These are phyloP conservation scores for Lagocephalus sceleratus DNA, from an alignment of 2,797 vertebrate genomes.

Conservation along the genomic window DNA sequence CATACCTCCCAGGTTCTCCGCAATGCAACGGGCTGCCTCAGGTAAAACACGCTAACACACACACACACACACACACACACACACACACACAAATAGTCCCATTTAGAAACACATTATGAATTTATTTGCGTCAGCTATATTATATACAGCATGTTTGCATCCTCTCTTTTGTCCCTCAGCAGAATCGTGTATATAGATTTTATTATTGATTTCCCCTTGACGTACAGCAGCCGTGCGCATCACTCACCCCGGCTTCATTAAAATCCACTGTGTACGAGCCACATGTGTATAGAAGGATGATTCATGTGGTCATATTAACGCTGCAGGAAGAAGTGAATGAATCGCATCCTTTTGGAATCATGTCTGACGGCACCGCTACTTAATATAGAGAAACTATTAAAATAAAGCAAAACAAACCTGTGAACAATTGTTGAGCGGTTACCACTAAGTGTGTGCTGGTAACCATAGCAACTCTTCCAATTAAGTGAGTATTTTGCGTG, in stretches of 20 bases:
- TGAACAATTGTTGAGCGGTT: constrained; percentile 18
- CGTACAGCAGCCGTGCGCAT: background rate
- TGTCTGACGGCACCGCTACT: constrained; percentile 22
- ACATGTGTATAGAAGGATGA: background rate
- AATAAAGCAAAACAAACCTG: constrained; percentile 17
- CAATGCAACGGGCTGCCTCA: constrained; percentile 98
- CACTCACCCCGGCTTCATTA: constrained; percentile 11
- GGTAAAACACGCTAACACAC: constrained; percentile 72
- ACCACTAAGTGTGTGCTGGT: constrained; percentile 36
- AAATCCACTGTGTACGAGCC: background rate
- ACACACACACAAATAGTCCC: background rate
- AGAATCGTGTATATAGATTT: background rate
- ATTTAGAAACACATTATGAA: too few species aligned
- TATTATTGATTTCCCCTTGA: constrained; percentile 12
- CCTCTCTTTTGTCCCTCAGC: constrained; percentile 1
- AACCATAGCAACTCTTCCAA: constrained; percentile 55
- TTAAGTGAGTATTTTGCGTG: constrained; percentile 31
- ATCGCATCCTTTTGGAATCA: constrained; percentile 7
- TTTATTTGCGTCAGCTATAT: background rate
- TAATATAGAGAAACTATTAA: too few species aligned
- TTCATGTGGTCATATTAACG: constrained; percentile 1
- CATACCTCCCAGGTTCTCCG: constrained; percentile 98
- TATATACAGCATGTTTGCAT: background rate
- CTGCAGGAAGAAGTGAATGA: constrained; percentile 6
- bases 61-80: background rate